Evolutionary conservation across 2,888 invertebrate genomes (phyloP).

Genomic region (Coronaproctus castanopsis): DNA sequence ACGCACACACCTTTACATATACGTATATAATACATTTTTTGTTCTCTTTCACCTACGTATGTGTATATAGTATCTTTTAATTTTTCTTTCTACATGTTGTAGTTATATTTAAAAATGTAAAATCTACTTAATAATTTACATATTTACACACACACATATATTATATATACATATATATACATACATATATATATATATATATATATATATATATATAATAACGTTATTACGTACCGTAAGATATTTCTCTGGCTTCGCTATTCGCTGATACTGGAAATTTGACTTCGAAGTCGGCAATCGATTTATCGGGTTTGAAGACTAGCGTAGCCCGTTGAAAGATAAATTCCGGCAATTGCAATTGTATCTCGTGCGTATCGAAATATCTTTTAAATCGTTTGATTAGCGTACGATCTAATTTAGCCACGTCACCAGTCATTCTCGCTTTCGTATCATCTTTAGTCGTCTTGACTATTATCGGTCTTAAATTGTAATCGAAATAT

Average conservation of each 20-base stretch:
- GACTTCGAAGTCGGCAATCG: conserved; percentile 27
- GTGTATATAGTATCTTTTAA: no score
- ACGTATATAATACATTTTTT: no score
- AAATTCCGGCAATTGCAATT: conserved; percentile 47
- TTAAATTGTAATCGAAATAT: conserved; percentile 11
- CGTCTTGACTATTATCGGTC: conserved; percentile 2
- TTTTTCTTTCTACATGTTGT: no score
- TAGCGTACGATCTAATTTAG: conserved; percentile 5
- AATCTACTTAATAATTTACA: no score
- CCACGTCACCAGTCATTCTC: not conserved
- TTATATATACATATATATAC: no score
- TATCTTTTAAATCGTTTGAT: conserved; percentile 25
- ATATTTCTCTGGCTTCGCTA: conserved; percentile 17
- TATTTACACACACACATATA: no score
- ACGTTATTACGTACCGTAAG: conserved; percentile 17
- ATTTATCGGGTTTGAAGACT: conserved; percentile 23
- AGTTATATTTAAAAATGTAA: no score
- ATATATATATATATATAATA: no score
- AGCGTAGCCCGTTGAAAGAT: conserved; percentile 43
- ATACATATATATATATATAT: no score
- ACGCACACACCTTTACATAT: no score
- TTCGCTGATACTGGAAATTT: conserved; percentile 24
- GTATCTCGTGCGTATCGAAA: conserved; percentile 52
- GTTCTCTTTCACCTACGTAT: no score
- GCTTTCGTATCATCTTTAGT: not conserved